phyloP scores from a whole-genome alignment of 2,797 vertebrate genomes.

The Oryzias sinensis region DNA sequence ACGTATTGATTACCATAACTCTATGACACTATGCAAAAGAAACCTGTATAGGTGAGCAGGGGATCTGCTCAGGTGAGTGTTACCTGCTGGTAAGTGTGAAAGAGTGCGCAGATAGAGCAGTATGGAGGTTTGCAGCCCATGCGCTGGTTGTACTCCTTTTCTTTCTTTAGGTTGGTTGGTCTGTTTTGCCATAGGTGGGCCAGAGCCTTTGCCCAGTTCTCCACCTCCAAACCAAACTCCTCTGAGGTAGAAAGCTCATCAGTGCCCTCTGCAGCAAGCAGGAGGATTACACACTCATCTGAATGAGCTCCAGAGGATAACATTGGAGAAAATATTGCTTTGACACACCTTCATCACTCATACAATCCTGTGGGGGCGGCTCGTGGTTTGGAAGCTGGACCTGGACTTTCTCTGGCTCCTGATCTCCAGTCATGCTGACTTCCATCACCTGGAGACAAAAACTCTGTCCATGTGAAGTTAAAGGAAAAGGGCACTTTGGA shows the following conservation, averaged over 20 bases:
- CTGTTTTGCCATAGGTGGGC: constrained; percentile 93
- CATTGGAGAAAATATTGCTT: neutral
- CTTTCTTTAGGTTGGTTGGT: constrained; percentile 88
- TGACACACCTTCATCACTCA: constrained; percentile 88
- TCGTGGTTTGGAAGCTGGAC: constrained; percentile 93
- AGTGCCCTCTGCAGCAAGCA: constrained; percentile 75
- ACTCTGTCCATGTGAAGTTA: neutral
- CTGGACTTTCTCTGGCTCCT: constrained; percentile 80
- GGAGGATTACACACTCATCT: neutral
- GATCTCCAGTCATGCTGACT: constrained; percentile 64
- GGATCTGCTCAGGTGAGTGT: neutral
- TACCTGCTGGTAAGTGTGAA: constrained; percentile 90
- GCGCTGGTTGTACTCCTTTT: constrained; percentile 88
- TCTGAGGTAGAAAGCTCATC: constrained; percentile 83
- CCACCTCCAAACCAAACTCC: constrained; percentile 83
- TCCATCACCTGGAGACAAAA: constrained; percentile 72
- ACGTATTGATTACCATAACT: too few species aligned
- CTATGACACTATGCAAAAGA: too few species aligned
- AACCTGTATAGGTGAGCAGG: neutral
- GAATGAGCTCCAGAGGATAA: neutral
- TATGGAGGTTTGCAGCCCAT: constrained; percentile 88
- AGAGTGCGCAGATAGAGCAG: constrained; percentile 91
- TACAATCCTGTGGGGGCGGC: constrained; percentile 87
- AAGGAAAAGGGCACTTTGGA: neutral
- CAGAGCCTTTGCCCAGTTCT: constrained; percentile 92